phyloP scores from a whole-genome alignment of 2,797 vertebrate genomes.

The Discoglossus pictus region DNA sequence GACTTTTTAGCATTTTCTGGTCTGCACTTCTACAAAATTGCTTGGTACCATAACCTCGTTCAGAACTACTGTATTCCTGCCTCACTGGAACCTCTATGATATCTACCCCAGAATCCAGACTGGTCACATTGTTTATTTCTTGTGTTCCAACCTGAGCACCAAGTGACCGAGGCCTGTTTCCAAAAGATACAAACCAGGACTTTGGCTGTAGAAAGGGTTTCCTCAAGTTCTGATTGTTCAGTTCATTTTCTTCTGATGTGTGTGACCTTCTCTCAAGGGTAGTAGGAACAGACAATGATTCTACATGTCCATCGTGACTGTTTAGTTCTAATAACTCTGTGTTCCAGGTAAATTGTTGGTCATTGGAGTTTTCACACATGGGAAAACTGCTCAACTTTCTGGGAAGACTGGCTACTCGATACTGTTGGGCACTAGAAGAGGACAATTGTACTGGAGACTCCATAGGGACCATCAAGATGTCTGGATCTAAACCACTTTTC shows the following conservation, averaged over 20 bases:
- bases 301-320: not conserved
- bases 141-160: constrained; percentile 9
- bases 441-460: constrained; percentile 37
- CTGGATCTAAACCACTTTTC: constrained; percentile 30
- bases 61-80: not conserved
- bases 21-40: not conserved
- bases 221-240: not conserved
- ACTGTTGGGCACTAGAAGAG: not conserved
- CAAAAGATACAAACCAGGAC: constrained; percentile 42
- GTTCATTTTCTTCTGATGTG: not conserved
- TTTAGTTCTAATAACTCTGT: constrained; percentile 14
- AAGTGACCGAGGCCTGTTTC: constrained; percentile 24
- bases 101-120: constrained; percentile 52
- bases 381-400: constrained; percentile 20
- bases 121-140: constrained; percentile 35
- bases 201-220: constrained; percentile 30
- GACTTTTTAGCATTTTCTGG: not conserved
- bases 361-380: constrained; percentile 35
- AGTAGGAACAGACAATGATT: constrained; percentile 28
- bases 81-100: constrained; percentile 6
- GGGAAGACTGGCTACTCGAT: not conserved
- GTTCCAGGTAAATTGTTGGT: constrained; percentile 40
- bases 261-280: constrained; percentile 7
- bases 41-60: not conserved
- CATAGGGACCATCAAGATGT: constrained; percentile 27